Base-by-base conservation (phyloP, 2,888 invertebrate species). In the Lithophane socia region DNA sequence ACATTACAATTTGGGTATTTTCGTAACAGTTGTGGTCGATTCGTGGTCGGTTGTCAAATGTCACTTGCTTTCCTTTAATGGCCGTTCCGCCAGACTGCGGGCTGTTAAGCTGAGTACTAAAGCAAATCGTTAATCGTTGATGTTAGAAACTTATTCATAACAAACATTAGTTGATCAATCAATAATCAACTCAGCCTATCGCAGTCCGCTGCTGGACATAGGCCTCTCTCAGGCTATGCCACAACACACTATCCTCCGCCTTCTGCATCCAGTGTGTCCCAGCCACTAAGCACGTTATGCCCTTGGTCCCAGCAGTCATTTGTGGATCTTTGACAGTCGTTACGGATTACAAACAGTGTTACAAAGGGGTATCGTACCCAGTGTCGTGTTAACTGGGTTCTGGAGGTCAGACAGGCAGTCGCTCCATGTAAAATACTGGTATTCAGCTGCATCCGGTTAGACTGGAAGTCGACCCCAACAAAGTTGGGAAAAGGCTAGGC, bases 51-150 rank as follows among this genome's bases (percentile, higher is more conserved):
- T 76, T n/a, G 61, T 60, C 77, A 76, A 82, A 82, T 69, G 68
- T 67, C 73, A 72, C 71, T 78, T 73, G 75, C 42, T 84, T 78
- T 79, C 42, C 73, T 78, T 56, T 68, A 80, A 60, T 74, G 21
- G 18, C 13, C 16, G 73, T 80, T 76, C 29, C 64, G 52, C 13
- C n/a, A 60, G 47, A 60, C 3, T 16, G 42, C 29, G 16, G 16
- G 13, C n/a, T 60, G 18, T 13, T 56, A 64, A 24, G 44, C 24
- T 44, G 52, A 21, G 18, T 37, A 58, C n/a, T 64, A 68, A 18
- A 24, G 13, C 24, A 70, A 63, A 75, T 80, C n/a, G 0, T 29
- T 65, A 63, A 75, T 80, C n/a, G 0, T 29, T 65, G 10, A n/a
- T 21, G 21, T 42, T 18, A 69, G 10, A 70, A 69, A 44, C 2